These are phyloP conservation scores for Thermophis baileyi DNA, from an alignment of 2,113 vertebrate species.

Conservation along the genomic window DNA sequence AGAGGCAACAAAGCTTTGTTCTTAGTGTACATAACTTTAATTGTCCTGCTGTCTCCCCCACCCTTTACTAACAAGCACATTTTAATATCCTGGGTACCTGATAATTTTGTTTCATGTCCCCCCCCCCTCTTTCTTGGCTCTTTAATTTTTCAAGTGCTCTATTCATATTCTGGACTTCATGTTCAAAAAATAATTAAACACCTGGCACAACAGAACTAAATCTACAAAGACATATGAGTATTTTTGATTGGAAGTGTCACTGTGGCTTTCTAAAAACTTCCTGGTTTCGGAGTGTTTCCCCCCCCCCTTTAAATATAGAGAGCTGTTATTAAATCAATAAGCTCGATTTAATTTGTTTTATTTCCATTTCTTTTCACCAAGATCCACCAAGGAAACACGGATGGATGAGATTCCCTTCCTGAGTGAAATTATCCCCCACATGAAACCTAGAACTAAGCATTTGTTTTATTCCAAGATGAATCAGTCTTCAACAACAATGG, in stretches of 20 bases:
- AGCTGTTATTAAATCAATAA: background rate
- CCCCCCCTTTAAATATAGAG: background rate
- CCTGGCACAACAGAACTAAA: slow-evolving; percentile 37
- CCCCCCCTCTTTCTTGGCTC: background rate
- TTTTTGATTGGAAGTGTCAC: slow-evolving; percentile 35
- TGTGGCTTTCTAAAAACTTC: slow-evolving; percentile 6
- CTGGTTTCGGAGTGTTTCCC: background rate
- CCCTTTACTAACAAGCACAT: slow-evolving; percentile 8
- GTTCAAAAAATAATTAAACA: slow-evolving; percentile 34
- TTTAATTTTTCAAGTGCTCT: background rate
- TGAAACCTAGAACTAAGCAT: background rate
- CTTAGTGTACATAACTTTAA: background rate
- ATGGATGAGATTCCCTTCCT: background rate
- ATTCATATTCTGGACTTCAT: slow-evolving; percentile 20
- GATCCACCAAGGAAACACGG: background rate
- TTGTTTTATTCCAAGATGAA: background rate
- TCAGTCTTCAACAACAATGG: background rate
- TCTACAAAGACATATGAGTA: slow-evolving; percentile 10
- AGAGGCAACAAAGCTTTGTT: slow-evolving; percentile 14
- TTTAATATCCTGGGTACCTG: slow-evolving; percentile 26
- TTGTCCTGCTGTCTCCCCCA: slow-evolving; percentile 1
- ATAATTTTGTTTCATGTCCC: slow-evolving; percentile 15
- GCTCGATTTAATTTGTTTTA: background rate
- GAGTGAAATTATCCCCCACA: background rate
- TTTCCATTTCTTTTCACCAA: background rate